Percentiles rank a stretch among this genome's conserved stretches.
phyloP scores from a whole-genome alignment of 1,140 invertebrate species.

The Drosophila kohkoa region DNA sequence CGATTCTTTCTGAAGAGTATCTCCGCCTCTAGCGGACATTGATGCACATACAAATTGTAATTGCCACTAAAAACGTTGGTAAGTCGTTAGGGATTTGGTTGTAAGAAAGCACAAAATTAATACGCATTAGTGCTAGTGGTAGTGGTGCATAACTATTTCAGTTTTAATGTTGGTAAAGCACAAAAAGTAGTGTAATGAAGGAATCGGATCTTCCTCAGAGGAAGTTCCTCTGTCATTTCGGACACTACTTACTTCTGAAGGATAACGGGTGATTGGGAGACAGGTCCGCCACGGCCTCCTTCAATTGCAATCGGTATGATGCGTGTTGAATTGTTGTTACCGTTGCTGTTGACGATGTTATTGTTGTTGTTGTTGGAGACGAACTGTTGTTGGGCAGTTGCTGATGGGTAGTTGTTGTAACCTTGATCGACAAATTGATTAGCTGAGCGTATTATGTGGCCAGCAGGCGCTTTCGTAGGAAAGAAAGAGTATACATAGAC shows the following conservation, averaged over 20 bases:
- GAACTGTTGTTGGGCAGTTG: conserved; percentile 29
- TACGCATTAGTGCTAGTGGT: conserved; percentile 65
- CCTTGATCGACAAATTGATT: conserved; percentile 85
- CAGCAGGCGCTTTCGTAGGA: conserved; percentile 79
- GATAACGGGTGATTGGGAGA: conserved; percentile 76
- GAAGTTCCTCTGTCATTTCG: not conserved
- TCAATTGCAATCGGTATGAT: conserved; percentile 80
- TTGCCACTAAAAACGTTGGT: conserved; percentile 67
- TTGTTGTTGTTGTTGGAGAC: conserved; percentile 48
- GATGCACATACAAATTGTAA: conserved; percentile 82
- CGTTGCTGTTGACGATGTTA: conserved; percentile 75
- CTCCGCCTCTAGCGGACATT: conserved; percentile 84
- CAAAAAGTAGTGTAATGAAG: conserved; percentile 39
- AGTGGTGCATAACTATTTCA: conserved; percentile 37
- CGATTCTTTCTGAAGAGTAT: conserved; percentile 80
- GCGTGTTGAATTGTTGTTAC: conserved; percentile 61
- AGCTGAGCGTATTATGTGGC: conserved; percentile 83
- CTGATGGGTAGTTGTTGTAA: conserved; percentile 75
- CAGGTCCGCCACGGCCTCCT: conserved; percentile 70
- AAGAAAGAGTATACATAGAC: conserved; percentile 80
- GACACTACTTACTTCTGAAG: conserved; percentile 81
- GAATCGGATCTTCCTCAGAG: not conserved
- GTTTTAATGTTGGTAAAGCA: conserved; percentile 63
- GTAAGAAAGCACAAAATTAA: conserved; percentile 73
- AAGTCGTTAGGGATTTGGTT: conserved; percentile 37